Evolutionary conservation across 2,797 vertebrate genomes (phyloP), one percentile per base, ranked within the genome.

Genomic region (Amphiprion clarkii): DNA sequence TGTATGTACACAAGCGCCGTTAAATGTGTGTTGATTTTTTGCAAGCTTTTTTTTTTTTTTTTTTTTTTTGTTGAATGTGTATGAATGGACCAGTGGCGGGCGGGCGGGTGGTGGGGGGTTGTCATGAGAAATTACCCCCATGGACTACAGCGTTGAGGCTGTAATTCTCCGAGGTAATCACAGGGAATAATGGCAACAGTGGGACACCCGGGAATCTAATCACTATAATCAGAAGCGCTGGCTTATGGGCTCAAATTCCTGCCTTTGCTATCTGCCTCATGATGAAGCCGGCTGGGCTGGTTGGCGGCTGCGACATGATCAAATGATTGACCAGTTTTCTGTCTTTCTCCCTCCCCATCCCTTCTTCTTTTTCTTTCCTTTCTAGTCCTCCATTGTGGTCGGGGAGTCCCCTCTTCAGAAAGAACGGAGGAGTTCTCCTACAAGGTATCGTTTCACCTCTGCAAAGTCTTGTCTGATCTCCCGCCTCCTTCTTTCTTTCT

Each of bases 341-440:
- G 54, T 23, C 19, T 6, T 49, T 52, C 36, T 21, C 9, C 56
- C 23, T 57, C 54, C 76, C 54, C 76, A 36, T 79, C 77, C 78
- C 57, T 81, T 56, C 59, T 74, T 46, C 95, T 94, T 93, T 94
- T 95, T 95, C 57, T 74, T 46, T 95, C 94, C 93, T 94, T 95
- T 95, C 93, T 91, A 97, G 96, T 95, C 96, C 96, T 93, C 96
- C 97, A 70, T 94, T 98, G 91, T 99, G 97, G 98, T 95, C 97
- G 40, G 97, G 96, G 96, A 98, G 96, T 94, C 96, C 96, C 92
- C 97, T 98, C 90, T 97, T 98, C 95, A 97, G 97, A 95, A 98
- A 97, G 94, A 98, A 97, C 19, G 93, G 94, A 94, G 94, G 93
- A 94, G 96, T 98, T 76, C 95, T 99, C 87, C 95, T 99, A 40